Base-by-base conservation (phyloP, 2,888 invertebrate species). In the Microctonus hyperodae region DNA sequence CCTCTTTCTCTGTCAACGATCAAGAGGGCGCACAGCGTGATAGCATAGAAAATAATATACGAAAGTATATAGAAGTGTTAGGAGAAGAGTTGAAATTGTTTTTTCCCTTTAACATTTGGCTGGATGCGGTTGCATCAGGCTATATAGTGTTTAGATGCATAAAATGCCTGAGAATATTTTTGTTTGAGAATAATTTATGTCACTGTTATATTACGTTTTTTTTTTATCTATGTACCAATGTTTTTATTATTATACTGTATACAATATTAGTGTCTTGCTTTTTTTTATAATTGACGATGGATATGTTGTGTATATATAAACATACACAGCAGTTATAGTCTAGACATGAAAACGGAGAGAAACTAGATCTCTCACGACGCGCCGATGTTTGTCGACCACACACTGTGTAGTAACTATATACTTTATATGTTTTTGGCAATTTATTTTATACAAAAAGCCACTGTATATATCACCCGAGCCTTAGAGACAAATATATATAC, bases 391-490 rank as follows among this genome's bases (percentile, higher is more conserved):
- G 16, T 67, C 69, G 70, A 70, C 74, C 72, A 73, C 74, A 73
- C 71, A 73, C 73, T 73, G 74, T 58, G 73, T 72, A 70, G 71
- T 67, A 70, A 71, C 68, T 72, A 62, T 16, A 44, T 44, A 44
- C 16, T 16, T n/a, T 16, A 9, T 16, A 44, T 61, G 64, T 68
- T 74, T 75, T 73, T 69, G 70, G 68, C 73, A 73, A 74, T 77
- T 76, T 76, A 75, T 75, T 76, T 75, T 69, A 69, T 68, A 44
- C 7, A 70, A 74, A 73, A 74, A 70, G 73, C 75, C 70, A 65
- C 66, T 11, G 55, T 59, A 50, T 64, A 60, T n/a, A n/a, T n/a
- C 63, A 61, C 63, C 60, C 56, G 62, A 55, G 60, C 65, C 65
- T 57, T 61, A n/a, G 35, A 50, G 57, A 50, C 55, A 48, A 60